phyloP scores from a whole-genome alignment of 2,797 vertebrate genomes.

The Okamejei kenojei region DNA sequence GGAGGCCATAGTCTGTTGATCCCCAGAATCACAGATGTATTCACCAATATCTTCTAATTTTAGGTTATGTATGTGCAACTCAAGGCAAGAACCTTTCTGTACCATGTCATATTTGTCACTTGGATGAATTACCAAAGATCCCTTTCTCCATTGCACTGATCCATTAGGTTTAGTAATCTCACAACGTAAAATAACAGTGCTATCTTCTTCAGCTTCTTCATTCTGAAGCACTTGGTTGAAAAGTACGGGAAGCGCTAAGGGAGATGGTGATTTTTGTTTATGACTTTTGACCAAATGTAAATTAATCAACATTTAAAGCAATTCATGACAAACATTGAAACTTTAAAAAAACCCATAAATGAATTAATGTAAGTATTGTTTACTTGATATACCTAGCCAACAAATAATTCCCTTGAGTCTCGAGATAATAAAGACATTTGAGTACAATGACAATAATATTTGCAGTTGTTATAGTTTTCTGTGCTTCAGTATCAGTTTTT shows the following conservation, averaged over 20 bases:
- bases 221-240: slow-evolving; percentile 23
- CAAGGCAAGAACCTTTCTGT: not conserved
- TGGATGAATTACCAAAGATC: not conserved
- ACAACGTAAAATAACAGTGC: not conserved
- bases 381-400: not conserved
- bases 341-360: not conserved
- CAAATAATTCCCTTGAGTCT: not conserved
- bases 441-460: not conserved
- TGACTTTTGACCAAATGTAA: not conserved
- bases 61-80: slow-evolving; percentile 6
- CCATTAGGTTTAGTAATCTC: not conserved
- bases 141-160: slow-evolving; percentile 26
- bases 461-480: not conserved
- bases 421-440: not conserved
- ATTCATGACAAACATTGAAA: not conserved
- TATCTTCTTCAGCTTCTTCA: not conserved
- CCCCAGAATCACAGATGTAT: slow-evolving; percentile 13
- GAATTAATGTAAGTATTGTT: not conserved
- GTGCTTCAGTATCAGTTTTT: not conserved
- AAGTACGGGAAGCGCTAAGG: not conserved
- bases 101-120: slow-evolving; percentile 26
- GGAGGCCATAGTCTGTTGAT: slow-evolving; percentile 8
- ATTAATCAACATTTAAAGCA: not conserved
- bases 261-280: not conserved
- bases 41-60: slow-evolving; percentile 1